phyloP scores from a whole-genome alignment of 2,888 invertebrate genomes.

The Xanthorhoe designata region DNA sequence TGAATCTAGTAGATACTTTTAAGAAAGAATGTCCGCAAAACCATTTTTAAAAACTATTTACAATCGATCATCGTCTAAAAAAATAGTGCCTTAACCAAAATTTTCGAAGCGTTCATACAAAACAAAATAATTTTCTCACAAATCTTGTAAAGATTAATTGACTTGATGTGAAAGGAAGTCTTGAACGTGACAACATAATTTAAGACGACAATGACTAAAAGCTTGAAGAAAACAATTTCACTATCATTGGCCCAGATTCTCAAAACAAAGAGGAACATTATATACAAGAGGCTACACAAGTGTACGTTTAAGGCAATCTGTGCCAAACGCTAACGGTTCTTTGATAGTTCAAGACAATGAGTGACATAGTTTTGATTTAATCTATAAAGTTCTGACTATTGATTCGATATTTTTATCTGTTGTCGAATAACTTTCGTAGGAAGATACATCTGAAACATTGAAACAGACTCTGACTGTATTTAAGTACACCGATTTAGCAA shows the following conservation, averaged over 20 bases:
- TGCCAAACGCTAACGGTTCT: conserved; percentile 50
- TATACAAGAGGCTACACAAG: conserved; percentile 28
- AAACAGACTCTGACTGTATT: too few relatives aligned
- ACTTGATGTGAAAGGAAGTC: not conserved
- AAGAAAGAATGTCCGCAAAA: too few relatives aligned
- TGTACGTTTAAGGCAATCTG: conserved; percentile 43
- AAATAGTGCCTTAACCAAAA: too few relatives aligned
- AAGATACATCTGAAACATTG: not conserved
- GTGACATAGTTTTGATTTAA: conserved; percentile 40
- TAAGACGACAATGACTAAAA: not conserved
- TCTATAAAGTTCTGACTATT: conserved; percentile 26
- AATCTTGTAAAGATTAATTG: not conserved
- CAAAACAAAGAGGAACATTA: conserved; percentile 38
- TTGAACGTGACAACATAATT: not conserved
- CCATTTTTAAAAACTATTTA: too few relatives aligned
- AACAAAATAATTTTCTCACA: too few relatives aligned
- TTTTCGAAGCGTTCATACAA: too few relatives aligned
- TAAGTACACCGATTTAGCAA: too few relatives aligned
- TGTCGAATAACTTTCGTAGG: not conserved
- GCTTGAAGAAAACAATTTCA: conserved; percentile 22
- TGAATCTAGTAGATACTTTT: too few relatives aligned
- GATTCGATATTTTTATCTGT: not conserved
- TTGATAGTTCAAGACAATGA: conserved; percentile 46
- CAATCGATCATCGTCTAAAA: too few relatives aligned
- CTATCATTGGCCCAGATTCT: conserved; percentile 35